A percentile compares a stretch with the other conserved stretches of the same genome.
phyloP scores from a whole-genome alignment of 2,888 invertebrate genomes.

The Poecilus cupreus region DNA sequence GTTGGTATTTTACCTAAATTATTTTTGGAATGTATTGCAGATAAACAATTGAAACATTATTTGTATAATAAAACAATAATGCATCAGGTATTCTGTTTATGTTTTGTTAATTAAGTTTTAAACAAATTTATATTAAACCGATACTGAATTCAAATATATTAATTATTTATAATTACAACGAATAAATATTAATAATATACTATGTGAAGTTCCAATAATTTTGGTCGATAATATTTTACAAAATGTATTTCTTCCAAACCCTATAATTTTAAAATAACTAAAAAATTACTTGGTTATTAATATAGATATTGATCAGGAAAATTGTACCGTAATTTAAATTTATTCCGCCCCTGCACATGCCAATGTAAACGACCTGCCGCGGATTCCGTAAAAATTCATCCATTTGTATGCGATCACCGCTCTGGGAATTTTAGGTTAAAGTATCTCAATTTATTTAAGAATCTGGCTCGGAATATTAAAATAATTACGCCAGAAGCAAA shows the following conservation, averaged over 20 bases:
- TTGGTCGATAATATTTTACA: conserved; percentile 8
- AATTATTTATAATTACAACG: not conserved
- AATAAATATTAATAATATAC: not conserved
- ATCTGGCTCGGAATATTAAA: conserved; percentile 26
- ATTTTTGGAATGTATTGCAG: not conserved
- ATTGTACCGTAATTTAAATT: conserved; percentile 34
- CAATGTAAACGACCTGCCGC: conserved; percentile 25
- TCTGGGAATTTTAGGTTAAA: not conserved
- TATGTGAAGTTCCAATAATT: not conserved
- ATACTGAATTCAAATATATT: not conserved
- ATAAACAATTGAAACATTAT: not conserved
- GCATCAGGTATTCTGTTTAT: not conserved
- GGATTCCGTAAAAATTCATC: conserved; percentile 9
- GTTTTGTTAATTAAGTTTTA: not conserved
- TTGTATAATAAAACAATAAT: conserved; percentile 9
- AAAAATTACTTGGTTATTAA: conserved; percentile 34
- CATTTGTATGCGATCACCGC: conserved; percentile 10
- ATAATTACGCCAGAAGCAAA: conserved; percentile 32
- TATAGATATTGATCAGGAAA: conserved; percentile 38
- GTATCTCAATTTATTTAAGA: conserved; percentile 27
- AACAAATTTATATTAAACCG: not conserved
- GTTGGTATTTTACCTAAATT: not conserved
- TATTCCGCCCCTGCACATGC: conserved; percentile 46
- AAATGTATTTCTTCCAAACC: not conserved
- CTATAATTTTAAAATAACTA: conserved; percentile 42